Evolutionary conservation across 1,140 invertebrate genomes (phyloP).

Genomic region (Dendroctonus ponderosae): DNA sequence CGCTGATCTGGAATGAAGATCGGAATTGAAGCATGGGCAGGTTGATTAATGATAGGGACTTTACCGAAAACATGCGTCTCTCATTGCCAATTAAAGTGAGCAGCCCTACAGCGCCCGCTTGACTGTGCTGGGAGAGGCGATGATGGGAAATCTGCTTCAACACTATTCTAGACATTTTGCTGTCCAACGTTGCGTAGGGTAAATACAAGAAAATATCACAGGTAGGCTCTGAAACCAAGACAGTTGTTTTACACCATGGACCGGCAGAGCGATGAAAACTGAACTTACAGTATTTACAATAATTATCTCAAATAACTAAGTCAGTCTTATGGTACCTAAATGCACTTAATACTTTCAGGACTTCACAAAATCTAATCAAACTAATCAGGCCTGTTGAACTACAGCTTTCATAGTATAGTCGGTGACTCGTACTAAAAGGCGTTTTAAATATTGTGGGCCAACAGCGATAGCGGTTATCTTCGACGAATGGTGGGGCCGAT

Average conservation of each 20-base stretch:
- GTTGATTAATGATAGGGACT: constrained; percentile 6
- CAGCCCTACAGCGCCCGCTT: constrained; percentile 15
- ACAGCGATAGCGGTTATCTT: constrained; percentile 11
- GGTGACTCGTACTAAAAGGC: too few relatives aligned
- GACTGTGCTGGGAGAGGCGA: constrained; percentile 5
- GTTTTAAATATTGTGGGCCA: constrained; percentile 1
- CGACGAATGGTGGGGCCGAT: background rate
- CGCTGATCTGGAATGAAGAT: constrained; percentile 9
- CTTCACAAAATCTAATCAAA: too few relatives aligned
- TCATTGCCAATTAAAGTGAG: constrained; percentile 16
- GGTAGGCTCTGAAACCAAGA: constrained; percentile 3
- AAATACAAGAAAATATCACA: constrained; percentile 10
- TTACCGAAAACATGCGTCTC: constrained; percentile 27
- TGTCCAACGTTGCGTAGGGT: background rate
- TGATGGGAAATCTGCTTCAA: constrained; percentile 26
- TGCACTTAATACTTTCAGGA: too few relatives aligned
- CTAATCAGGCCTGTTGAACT: too few relatives aligned
- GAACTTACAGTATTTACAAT: too few relatives aligned
- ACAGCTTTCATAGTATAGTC: too few relatives aligned
- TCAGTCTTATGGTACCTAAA: too few relatives aligned
- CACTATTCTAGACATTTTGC: constrained; percentile 26
- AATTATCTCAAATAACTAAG: too few relatives aligned
- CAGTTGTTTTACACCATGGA: background rate
- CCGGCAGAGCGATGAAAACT: background rate
- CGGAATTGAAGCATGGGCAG: background rate